Conservation (phyloP, 2,797 vertebrate species). For the Nyctalus aviator region DNA sequence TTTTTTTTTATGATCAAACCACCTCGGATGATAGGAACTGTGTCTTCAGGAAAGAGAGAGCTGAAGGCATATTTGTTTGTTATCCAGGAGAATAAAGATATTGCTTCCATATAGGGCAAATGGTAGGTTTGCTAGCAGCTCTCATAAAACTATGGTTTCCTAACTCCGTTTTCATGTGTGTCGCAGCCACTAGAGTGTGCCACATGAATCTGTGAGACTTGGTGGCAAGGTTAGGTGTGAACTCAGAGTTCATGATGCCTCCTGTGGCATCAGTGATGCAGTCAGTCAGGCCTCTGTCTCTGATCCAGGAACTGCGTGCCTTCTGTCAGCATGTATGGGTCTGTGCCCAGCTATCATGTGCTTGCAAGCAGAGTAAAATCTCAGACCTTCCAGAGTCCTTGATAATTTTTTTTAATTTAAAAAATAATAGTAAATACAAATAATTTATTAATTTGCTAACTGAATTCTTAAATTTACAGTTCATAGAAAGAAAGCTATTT, state of each 20-base stretch:
- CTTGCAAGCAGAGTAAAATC: neutral
- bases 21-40: neutral
- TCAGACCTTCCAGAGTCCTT: neutral
- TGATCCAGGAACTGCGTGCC: neutral
- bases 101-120: neutral
- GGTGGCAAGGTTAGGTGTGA: neutral
- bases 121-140: neutral
- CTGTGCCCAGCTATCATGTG: neutral
- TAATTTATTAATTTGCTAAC: neutral
- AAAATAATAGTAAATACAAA: neutral
- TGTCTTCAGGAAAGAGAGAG: neutral
- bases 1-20: neutral
- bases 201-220: too few species aligned
- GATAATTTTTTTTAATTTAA: neutral
- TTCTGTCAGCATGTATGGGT: neutral
- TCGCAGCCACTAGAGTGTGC: neutral
- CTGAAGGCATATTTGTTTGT: neutral
- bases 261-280: neutral
- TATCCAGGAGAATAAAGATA: neutral
- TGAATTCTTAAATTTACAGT: neutral
- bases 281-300: neutral
- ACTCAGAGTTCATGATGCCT: neutral
- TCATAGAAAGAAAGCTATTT: neutral
- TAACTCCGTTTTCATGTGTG: neutral
- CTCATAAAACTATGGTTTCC: neutral